Base-by-base conservation (phyloP, 1,140 invertebrate species). In the Steinernema khuongi region DNA sequence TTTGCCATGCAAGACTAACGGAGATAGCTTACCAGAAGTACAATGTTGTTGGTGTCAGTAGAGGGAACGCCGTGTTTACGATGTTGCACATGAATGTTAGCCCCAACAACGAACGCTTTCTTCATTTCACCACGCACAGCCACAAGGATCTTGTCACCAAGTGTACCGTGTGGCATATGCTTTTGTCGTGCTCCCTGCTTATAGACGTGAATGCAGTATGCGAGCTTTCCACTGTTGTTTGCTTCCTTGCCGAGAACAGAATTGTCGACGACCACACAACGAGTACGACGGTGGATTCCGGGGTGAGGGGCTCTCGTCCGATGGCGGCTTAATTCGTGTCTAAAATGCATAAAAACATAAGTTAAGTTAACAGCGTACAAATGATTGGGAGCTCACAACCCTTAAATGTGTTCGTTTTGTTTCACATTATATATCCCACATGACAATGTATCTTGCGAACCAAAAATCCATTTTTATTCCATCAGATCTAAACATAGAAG, bases 61-160 rank as follows among this genome's bases (percentile, higher is more conserved):
- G 91, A 92, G 0, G 96, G 96, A 32, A 95, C 88, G 85, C 92
- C 91, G 1, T 90, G 85, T 72, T 90, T 89, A 83, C 96, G 93
- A 71, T 89, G 90, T 83, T 93, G 91, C 68, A 83, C 82, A 84
- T 94, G 94, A 0, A 93, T 87, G 32, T 81, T 83, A 1, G 79
- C 80, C 0, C 96, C 96, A 28, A 99, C 95, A 67, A 99, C 88
- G 74, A 95, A 92, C 1, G 91, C 96, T 86, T 94, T 94, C 84
- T 94, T 95, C 89, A 95, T 98, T 85, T 97, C 91, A 30, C 96
- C 96, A 86, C 92, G 93, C 77, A 99, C 93, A 1, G 96, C 94
- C n/a, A 98, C 90, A 79, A 98, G 83, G 11, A 99, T 91, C 89
- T 93, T 93, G 81, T 93, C 94, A 80, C 95, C 96, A 79, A 96